A percentile compares a stretch with the other conserved stretches of the same genome.
Conservation (phyloP, 2,888 invertebrate genomes). For the Cinara cedri region DNA sequence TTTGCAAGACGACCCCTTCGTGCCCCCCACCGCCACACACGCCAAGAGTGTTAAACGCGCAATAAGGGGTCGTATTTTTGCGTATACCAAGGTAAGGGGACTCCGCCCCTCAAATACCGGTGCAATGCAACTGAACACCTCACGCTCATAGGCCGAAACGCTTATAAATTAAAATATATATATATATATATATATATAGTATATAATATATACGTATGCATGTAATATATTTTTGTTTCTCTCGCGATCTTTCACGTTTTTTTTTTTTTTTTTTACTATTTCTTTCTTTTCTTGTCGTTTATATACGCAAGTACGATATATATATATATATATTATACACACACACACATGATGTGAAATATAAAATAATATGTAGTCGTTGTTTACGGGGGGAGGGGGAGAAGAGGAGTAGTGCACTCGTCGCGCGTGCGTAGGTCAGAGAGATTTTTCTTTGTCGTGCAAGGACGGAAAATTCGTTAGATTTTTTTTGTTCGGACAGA, state of each 20-base stretch:
- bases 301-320: too few species aligned
- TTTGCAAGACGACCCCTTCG: constrained; percentile 7
- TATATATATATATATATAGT: background rate
- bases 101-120: constrained; percentile 7
- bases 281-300: too few species aligned
- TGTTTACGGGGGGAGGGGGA: too few species aligned
- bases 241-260: background rate
- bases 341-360: too few species aligned
- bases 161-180: background rate
- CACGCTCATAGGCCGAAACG: constrained; percentile 25
- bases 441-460: background rate
- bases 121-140: background rate
- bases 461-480: constrained; percentile 1
- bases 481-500: background rate
- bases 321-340: too few species aligned
- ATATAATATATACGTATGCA: background rate
- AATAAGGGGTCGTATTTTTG: constrained; percentile 36
- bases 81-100: constrained; percentile 1
- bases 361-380: too few species aligned
- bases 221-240: too few species aligned
- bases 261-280: too few species aligned
- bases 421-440: background rate
- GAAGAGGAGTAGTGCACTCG: too few species aligned
- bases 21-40: background rate
- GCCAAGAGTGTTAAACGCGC: background rate